Evolutionary conservation across 2,888 invertebrate genomes (phyloP), one percentile per base, ranked within the genome.

Genomic region (Mesochorus sp.): DNA sequence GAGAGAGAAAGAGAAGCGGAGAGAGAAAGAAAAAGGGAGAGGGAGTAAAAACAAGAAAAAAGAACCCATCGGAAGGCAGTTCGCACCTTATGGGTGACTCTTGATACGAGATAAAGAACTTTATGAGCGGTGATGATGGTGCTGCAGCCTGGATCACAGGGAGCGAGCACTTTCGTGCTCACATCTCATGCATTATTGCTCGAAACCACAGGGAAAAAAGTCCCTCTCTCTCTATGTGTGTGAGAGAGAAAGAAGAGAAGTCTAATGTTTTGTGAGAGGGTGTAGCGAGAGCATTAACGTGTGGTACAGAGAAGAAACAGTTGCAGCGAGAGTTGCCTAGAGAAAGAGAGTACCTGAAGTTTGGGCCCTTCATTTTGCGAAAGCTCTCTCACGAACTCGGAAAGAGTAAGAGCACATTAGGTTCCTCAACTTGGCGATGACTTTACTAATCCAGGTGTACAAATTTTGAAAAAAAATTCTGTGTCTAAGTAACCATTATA

Each of bases 171-270:
- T 83, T 83, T 81, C 84, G 83, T 82, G 84, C 81, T 80, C 76
- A 80, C 75, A 74, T 75, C 81, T 80, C 82, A 81, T 83, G 81
- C 80, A 83, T 84, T 82, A 81, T 80, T 80, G 80, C 81, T 75
- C 53, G 39, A 19, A n/a, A 28, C 44, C 34, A 47, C 51, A 39
- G 49, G 6, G 47, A 47, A 49, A 44, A 57, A 12, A 26, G 57
- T n/a, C n/a, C n/a, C n/a, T n/a, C n/a, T n/a, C n/a, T n/a, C n/a
- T n/a, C n/a, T n/a, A n/a, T n/a, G n/a, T n/a, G n/a, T 55, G 26
- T 34, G 47, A 37, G 64, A 64, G 47, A 19, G 21, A 66, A 17
- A 26, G 44, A n/a, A 14, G 21, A 44, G 34, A 28, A 24, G 34
- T 68, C 34, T 47, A 57, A 53, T 67, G 61, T 61, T 61, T 51